Conservation (phyloP, 2,113 vertebrate genomes). For the Malurus melanocephalus region DNA sequence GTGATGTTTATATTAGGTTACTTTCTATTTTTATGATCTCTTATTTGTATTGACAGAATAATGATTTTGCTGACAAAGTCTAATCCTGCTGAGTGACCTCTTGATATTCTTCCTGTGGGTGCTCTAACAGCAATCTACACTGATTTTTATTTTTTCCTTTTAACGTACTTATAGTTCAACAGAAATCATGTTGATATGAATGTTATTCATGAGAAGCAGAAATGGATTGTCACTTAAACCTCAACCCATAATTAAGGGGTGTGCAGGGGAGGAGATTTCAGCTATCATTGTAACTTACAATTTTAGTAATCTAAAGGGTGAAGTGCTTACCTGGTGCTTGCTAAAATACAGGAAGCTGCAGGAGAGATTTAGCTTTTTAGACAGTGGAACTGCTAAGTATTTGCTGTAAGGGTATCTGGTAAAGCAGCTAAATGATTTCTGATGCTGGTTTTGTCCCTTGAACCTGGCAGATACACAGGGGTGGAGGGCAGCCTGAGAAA, state of each 20-base stretch:
- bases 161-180: neutral
- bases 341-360: neutral
- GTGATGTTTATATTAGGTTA: neutral
- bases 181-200: neutral
- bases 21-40: neutral
- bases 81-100: neutral
- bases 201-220: neutral
- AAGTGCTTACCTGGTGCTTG: neutral
- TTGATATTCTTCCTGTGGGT: neutral
- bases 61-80: neutral
- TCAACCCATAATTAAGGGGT: neutral
- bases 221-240: neutral
- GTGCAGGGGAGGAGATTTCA: neutral
- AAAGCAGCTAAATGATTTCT: neutral
- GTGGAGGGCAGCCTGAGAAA: accelerated
- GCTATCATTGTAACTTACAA: neutral
- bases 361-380: neutral
- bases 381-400: neutral
- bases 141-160: neutral
- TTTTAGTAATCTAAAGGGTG: neutral
- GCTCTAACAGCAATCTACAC: neutral
- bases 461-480: neutral
- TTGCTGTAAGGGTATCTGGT: neutral
- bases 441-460: neutral
- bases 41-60: neutral